These are phyloP conservation scores for Spea bombifrons DNA, from an alignment of 2,113 vertebrate genomes.

Conservation along the genomic window DNA sequence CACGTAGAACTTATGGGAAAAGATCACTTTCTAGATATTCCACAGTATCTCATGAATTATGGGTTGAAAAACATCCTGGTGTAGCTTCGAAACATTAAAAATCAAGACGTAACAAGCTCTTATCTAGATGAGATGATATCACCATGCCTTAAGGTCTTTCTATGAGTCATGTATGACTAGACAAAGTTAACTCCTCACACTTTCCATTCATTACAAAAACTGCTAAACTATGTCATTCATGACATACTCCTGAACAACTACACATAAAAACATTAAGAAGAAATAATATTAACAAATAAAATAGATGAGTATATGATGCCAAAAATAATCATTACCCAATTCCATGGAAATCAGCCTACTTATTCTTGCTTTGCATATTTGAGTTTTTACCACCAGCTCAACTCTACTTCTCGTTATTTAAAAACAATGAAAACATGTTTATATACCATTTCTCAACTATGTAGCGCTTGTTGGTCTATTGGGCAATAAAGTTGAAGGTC, in stretches of 20 bases:
- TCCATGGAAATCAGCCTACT: no score
- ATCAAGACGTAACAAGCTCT: slow-evolving; percentile 53
- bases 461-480: no score
- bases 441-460: no score
- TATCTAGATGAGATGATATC: slow-evolving; percentile 57
- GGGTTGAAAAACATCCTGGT: slow-evolving; percentile 35
- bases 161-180: slow-evolving; percentile 58
- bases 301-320: no score
- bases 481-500: no score
- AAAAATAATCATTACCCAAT: no score
- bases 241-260: background rate
- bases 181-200: slow-evolving; percentile 56
- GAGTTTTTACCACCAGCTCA: no score
- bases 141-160: slow-evolving; percentile 53
- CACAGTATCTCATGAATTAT: slow-evolving; percentile 1
- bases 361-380: no score
- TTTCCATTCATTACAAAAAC: slow-evolving; percentile 50
- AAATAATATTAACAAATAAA: no score
- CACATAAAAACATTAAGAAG: background rate
- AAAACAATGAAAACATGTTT: no score
- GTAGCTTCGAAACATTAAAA: slow-evolving; percentile 48
- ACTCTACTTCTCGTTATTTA: no score
- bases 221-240: slow-evolving; percentile 39
- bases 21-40: background rate
- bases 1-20: background rate